A percentile compares a stretch with the other conserved stretches of the same genome.
Conservation (phyloP, 92 coral and sea anemone genomes). For the Phenganax marumi region DNA sequence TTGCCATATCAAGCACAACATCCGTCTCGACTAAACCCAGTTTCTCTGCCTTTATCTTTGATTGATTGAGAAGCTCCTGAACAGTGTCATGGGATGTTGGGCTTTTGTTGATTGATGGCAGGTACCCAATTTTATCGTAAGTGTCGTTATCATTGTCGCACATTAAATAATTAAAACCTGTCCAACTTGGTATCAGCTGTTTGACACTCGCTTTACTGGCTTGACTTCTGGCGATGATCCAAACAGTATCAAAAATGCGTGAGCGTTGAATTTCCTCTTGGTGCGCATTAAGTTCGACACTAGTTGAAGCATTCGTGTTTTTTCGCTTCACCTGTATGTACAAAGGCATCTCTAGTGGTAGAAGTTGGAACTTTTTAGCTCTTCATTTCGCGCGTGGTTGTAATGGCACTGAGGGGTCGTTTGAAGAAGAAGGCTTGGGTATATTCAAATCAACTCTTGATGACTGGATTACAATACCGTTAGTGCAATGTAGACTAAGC, state of each 20-base stretch:
- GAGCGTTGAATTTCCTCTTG: too few species aligned
- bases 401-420: neutral
- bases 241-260: conserved; percentile 16
- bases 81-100: conserved; percentile 2
- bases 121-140: conserved; percentile 1
- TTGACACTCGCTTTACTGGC: neutral
- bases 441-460: neutral
- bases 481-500: conserved; percentile 6
- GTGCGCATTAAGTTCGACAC: too few species aligned
- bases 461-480: conserved; percentile 2
- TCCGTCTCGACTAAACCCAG: too few species aligned
- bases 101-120: conserved; percentile 21
- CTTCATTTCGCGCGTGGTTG: neutral
- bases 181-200: conserved; percentile 20
- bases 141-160: neutral
- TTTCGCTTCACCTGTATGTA: conserved; percentile 15
- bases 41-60: too few species aligned
- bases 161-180: too few species aligned
- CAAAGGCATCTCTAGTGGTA: neutral
- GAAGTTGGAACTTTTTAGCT: conserved; percentile 13
- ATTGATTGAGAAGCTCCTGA: too few species aligned
- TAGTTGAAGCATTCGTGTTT: too few species aligned
- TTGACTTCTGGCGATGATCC: conserved; percentile 27
- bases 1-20: too few species aligned
- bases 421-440: neutral